phyloP scores from a whole-genome alignment of 2,797 vertebrate genomes.

The Mus minutoides region DNA sequence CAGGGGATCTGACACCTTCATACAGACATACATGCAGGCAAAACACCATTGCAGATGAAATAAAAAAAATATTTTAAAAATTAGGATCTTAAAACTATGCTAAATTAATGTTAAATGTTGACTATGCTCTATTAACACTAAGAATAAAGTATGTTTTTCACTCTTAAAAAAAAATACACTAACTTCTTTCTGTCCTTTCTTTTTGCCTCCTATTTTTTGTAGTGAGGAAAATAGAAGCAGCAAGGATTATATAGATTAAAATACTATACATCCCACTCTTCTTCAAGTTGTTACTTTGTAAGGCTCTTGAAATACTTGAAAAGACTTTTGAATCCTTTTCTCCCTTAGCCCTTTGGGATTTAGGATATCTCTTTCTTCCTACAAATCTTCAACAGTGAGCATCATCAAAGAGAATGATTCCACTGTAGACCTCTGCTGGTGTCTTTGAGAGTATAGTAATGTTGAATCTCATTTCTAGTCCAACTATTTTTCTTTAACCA shows the following conservation, averaged over 20 bases:
- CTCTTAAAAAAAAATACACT: not conserved
- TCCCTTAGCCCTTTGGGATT: not conserved
- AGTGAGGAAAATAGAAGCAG: not conserved
- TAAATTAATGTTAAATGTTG: too few relatives aligned
- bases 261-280: not conserved
- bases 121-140: too few relatives aligned
- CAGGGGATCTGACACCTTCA: too few relatives aligned
- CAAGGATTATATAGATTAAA: not conserved
- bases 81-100: too few relatives aligned
- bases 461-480: not conserved
- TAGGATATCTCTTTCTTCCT: constrained; percentile 42
- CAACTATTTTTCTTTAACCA: constrained; percentile 8
- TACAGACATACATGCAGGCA: too few relatives aligned
- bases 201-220: constrained; percentile 4
- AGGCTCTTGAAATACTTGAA: constrained; percentile 50
- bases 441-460: not conserved
- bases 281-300: constrained; percentile 44
- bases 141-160: too few relatives aligned
- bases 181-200: not conserved
- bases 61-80: too few relatives aligned
- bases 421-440: not conserved
- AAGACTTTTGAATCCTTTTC: not conserved
- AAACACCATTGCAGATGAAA: too few relatives aligned
- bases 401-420: constrained; percentile 41
- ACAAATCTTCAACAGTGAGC: not conserved